Evolutionary conservation across 2,113 vertebrate genomes (phyloP).

Genomic region (Scolopax mira): DNA sequence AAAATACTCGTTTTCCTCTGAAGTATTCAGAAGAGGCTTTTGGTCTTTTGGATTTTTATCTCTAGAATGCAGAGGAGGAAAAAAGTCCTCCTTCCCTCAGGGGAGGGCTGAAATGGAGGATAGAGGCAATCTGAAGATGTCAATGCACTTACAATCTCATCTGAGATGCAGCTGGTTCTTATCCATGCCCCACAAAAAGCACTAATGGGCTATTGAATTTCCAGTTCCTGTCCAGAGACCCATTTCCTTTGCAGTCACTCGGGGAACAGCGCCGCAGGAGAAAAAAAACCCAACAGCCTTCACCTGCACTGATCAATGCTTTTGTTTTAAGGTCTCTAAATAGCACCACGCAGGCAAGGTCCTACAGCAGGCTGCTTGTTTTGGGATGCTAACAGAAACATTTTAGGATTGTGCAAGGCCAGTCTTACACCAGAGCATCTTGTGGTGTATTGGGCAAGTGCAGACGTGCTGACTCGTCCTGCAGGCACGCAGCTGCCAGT

Average conservation of each 20-base stretch:
- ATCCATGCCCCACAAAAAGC: not conserved
- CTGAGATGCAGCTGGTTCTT: not conserved
- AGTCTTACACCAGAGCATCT: not conserved
- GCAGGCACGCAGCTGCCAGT: not conserved
- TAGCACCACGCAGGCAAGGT: not conserved
- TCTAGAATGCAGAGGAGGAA: not conserved
- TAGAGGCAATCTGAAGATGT: not conserved
- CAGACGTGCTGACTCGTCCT: not conserved
- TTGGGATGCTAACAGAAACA: not conserved
- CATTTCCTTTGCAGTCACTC: not conserved
- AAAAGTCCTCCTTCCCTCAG: not conserved
- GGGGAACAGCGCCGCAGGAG: not conserved
- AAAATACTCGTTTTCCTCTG: not conserved
- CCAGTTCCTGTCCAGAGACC: not conserved
- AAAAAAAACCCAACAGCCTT: rapidly evolving
- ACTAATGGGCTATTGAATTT: not conserved
- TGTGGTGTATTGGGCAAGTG: not conserved
- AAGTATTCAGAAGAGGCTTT: not conserved
- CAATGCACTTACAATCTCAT: not conserved
- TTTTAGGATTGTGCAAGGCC: not conserved
- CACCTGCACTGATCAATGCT: not conserved
- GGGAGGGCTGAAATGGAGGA: not conserved
- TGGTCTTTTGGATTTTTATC: not conserved
- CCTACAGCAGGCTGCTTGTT: not conserved
- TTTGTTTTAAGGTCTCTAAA: not conserved